Base-by-base conservation (phyloP, 2,888 invertebrate species). In the Rambutsinella grinnellia region DNA sequence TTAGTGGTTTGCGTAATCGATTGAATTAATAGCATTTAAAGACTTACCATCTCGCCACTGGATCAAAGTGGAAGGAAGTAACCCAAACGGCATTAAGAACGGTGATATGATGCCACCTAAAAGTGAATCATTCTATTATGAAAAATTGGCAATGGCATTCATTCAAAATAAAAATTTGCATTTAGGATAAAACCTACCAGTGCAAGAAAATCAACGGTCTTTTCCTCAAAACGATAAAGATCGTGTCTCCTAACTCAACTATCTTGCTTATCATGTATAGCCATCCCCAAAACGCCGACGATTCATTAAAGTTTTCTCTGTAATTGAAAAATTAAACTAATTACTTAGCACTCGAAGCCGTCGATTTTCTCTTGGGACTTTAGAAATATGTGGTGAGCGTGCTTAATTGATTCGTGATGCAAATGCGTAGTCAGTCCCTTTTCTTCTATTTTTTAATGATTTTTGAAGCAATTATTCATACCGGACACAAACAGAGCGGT, bases 181-280 rank as follows among this genome's bases (percentile, higher is more conserved):
- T 24, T 13, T 17, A 15, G 27, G 47, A 47, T 26, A 2, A 67
- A 15, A 19, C 58, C 2, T 57, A 76, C 70, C 75, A 78, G 87
- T 97, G 95, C 65, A 97, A 90, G 89, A 97, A 97, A 86, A 96
- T 95, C 60, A 97, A 89, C 0, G 94, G 95, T 87, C 96, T 95
- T 88, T 97, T 97, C 78, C 97, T 91, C 78, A 97, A 89, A 61
- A 95, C 94, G 80, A 97, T 94, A 89, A 97, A 97, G 84, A 96
- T 90, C 49, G 97, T 97, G 88, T 97, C 97, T 8, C 96, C 97
- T 53, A 99, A 90, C 88, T 99, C 99, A 0, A 97, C 96, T 70
- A 97, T 90, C 88, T 99, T 99, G 79, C 97, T 97, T 82, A 97
- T 89, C 57, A 96, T 96, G 88, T 99, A 99, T 90, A 97, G 92